Evolutionary conservation across 2,113 vertebrate genomes (phyloP).

Genomic region (Colinus virginianus): DNA sequence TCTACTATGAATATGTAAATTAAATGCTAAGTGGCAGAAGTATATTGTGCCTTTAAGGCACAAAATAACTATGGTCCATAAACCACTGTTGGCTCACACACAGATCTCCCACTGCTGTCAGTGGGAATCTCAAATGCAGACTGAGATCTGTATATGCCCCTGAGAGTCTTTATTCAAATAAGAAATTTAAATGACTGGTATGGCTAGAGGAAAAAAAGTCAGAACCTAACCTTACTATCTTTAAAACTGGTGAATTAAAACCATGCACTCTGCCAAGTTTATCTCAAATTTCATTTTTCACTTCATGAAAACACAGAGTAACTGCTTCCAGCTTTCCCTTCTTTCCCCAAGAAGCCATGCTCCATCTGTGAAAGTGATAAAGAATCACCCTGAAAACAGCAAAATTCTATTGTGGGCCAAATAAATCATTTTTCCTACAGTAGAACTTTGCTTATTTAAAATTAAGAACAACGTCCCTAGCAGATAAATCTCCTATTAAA

Average conservation of each 20-base stretch:
- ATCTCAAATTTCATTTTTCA: neutral
- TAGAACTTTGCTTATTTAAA: neutral
- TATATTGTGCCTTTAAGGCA: slow-evolving; percentile 37
- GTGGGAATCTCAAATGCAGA: slow-evolving; percentile 19
- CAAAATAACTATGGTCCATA: neutral
- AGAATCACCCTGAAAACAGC: neutral
- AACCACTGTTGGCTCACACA: slow-evolving; percentile 34
- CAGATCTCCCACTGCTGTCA: slow-evolving; percentile 50
- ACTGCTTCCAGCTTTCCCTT: slow-evolving; percentile 6
- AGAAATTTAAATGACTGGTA: slow-evolving; percentile 31
- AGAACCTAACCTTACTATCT: neutral
- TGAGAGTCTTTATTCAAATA: slow-evolving; percentile 22
- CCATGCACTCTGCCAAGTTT: neutral
- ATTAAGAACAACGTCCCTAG: neutral
- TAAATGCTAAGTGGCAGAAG: slow-evolving; percentile 52
- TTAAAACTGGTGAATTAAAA: slow-evolving; percentile 19
- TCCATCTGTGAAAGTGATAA: slow-evolving; percentile 35
- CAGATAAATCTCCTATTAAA: neutral
- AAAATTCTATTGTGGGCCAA: neutral
- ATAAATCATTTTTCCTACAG: neutral
- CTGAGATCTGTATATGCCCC: neutral
- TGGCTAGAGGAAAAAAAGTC: neutral
- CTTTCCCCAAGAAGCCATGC: neutral
- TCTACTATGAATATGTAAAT: slow-evolving; percentile 36
- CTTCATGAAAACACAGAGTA: neutral